These are phyloP conservation scores for Aphidius colemani DNA, from an alignment of 2,888 invertebrate genomes.

Conservation along the genomic window DNA sequence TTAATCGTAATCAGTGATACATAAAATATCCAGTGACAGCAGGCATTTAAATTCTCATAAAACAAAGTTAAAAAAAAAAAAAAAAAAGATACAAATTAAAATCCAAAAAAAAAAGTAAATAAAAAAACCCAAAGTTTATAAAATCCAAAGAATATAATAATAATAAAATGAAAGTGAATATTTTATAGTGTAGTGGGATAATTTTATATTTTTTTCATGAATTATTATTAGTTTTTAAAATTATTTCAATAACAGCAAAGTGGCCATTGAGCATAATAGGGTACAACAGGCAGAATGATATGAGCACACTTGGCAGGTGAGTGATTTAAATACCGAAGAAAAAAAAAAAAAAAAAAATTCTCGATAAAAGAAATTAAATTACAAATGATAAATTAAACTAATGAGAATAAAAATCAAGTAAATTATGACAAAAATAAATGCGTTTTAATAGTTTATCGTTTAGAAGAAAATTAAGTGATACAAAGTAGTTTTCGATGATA, in stretches of 20 bases:
- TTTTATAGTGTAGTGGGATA: too few relatives aligned
- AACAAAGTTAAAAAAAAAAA: not conserved
- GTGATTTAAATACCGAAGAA: constrained; percentile 32
- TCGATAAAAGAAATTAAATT: too few relatives aligned
- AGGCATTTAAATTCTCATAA: constrained; percentile 2
- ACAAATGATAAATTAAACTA: too few relatives aligned
- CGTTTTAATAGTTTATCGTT: not conserved
- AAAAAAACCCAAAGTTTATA: too few relatives aligned
- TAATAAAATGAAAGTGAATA: too few relatives aligned
- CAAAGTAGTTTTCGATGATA: not conserved
- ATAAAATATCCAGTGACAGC: not conserved
- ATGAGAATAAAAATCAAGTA: too few relatives aligned
- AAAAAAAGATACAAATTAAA: not conserved
- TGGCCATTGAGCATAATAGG: constrained; percentile 8
- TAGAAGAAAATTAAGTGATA: constrained; percentile 4
- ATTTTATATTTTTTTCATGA: not conserved
- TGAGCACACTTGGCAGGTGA: constrained; percentile 60
- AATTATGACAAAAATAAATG: too few relatives aligned
- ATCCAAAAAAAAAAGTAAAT: too few relatives aligned
- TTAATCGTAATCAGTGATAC: not conserved
- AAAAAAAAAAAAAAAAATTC: not conserved
- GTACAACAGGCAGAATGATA: constrained; percentile 53
- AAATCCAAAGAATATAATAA: too few relatives aligned
- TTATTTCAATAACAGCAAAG: constrained; percentile 6
- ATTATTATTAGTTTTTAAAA: constrained; percentile 27